phyloP scores from a whole-genome alignment of 2,113 vertebrate species.

The Astur gentilis region DNA sequence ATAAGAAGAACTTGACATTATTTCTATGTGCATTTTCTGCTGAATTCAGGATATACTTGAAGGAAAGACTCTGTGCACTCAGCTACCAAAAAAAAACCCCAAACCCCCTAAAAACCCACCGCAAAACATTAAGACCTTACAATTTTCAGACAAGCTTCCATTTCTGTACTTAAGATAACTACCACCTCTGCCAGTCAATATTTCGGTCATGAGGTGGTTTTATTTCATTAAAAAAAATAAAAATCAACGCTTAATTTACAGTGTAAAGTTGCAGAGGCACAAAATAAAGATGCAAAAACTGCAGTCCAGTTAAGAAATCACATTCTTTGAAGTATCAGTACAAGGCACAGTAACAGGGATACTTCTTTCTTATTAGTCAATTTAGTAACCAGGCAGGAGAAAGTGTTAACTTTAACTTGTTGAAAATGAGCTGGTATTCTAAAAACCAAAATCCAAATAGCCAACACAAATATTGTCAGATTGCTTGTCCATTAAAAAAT shows the following conservation, averaged over 20 bases:
- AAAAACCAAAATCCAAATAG: background rate
- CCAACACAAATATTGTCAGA: background rate
- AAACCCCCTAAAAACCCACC: accelerated
- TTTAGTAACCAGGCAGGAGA: background rate
- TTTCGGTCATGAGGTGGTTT: background rate
- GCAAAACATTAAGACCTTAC: accelerated
- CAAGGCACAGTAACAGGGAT: background rate
- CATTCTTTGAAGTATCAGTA: background rate
- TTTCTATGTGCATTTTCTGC: background rate
- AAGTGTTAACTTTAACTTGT: background rate
- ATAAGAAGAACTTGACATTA: background rate
- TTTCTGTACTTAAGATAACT: background rate
- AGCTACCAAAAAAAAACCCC: background rate
- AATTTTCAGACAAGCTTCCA: background rate
- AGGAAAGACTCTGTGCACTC: background rate
- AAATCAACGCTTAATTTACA: background rate
- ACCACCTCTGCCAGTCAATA: background rate
- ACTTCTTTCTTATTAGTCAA: background rate
- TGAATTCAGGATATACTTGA: background rate
- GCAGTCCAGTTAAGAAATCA: background rate
- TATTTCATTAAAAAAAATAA: too few relatives aligned
- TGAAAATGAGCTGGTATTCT: background rate
- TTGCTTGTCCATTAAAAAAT: background rate
- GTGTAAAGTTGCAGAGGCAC: background rate
- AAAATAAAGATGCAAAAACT: background rate